Evolutionary conservation across 2,797 vertebrate genomes (phyloP), one percentile per base, ranked within the genome.

Genomic region (Paguma larvata): DNA sequence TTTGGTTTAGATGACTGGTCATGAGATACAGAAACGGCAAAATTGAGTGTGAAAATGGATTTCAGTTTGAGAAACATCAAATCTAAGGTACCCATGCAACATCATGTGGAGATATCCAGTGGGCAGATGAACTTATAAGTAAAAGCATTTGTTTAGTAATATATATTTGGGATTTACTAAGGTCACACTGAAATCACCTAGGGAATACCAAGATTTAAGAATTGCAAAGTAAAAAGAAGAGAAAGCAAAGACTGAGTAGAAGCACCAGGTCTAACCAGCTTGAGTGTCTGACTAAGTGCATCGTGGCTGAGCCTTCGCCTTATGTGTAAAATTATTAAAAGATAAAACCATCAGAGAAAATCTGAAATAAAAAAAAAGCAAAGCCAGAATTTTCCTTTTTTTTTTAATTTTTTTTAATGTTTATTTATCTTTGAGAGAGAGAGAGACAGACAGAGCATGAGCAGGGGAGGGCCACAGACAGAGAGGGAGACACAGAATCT

Each of bases 301-400:
- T 34, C 27, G 15, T 30, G 4, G 8, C 25, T 84, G 53, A 73
- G 13, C 14, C 48, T 79, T 41, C 41, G 67, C 3, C 19, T 38
- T 59, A 19, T 25, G 10, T 32, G 11, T 70, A 75, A 85, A 68
- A 32, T 78, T 46, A 38, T 72, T 25, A 79, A 95, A 88, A 78
- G 44, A 72, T 16, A 83, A 72, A 78, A 70, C 48, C 4, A 53
- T 44, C 19, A 19, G 87, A 65, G 62, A 53, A 83, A 86, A 79
- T 27, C 44, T 30, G 4, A 93, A 84, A 86, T 12, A 56, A 91
- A 79, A 96, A 96, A 72, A 19, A 70, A 19, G 25, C 34, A 70
- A 95, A 63, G 12, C 16, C 41, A 44, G 93, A 84, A 34, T 15
- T 59, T 68, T 83, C 62, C 83, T 86, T 72, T n/a, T n/a, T n/a